Evolutionary conservation across 2,113 vertebrate genomes (phyloP).

Genomic region (Empidonax traillii): DNA sequence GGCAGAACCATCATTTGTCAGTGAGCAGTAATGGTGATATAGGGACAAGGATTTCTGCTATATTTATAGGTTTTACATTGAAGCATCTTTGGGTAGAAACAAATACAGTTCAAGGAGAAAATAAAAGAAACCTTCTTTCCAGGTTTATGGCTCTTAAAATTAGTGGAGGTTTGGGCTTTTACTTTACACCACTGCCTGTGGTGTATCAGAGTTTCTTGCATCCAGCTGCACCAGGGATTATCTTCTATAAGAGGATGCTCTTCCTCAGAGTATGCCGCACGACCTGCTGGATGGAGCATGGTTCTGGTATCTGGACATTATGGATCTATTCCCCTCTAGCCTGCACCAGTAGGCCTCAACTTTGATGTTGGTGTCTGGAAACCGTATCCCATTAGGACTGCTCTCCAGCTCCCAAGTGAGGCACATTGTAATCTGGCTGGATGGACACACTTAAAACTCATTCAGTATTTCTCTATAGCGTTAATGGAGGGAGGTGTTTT

Average conservation of each 20-base stretch:
- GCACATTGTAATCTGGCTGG: background rate
- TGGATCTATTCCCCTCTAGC: background rate
- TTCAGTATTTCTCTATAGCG: background rate
- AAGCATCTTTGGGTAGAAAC: background rate
- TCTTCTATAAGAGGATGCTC: background rate
- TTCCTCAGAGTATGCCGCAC: rapidly evolving
- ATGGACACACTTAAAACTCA: background rate
- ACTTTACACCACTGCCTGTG: background rate
- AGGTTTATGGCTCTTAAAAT: background rate
- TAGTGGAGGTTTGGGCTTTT: background rate
- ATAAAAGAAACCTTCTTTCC: background rate
- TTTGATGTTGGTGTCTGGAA: background rate
- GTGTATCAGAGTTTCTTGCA: background rate
- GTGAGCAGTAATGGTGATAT: background rate
- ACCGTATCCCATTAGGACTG: background rate
- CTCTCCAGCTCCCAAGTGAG: background rate
- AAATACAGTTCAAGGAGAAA: background rate
- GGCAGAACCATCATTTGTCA: background rate
- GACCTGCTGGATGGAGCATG: background rate
- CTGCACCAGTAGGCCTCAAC: background rate
- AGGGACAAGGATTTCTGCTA: background rate
- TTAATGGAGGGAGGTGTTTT: background rate
- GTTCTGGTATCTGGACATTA: background rate
- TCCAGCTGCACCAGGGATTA: background rate
- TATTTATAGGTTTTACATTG: background rate